Conservation (phyloP, 2,113 vertebrate species). For the Micromys minutus region DNA sequence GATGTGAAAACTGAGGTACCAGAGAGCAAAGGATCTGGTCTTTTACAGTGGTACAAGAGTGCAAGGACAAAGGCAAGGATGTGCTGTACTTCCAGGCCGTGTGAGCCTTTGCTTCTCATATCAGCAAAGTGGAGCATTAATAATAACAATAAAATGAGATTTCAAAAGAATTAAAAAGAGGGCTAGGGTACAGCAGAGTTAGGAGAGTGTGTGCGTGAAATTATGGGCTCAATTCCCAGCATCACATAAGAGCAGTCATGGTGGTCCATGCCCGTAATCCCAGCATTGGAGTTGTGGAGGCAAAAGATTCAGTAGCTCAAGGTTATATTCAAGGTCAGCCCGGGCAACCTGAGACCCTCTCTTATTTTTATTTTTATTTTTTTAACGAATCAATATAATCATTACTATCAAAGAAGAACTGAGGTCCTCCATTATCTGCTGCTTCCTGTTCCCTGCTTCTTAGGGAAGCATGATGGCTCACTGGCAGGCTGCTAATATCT, state of each 20-base stretch:
- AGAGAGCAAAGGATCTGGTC: no score
- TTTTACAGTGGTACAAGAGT: no score
- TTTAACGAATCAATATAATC: background rate
- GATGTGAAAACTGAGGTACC: background rate
- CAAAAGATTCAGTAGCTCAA: background rate
- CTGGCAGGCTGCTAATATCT: background rate
- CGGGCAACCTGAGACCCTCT: background rate
- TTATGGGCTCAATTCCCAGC: background rate
- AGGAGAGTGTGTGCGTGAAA: background rate
- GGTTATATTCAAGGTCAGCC: background rate
- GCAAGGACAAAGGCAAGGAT: background rate
- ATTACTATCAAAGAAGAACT: background rate
- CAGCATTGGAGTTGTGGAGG: background rate
- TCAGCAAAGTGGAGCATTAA: no score
- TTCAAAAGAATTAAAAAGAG: background rate
- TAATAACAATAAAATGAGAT: background rate
- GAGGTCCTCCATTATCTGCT: background rate
- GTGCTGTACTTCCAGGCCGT: background rate
- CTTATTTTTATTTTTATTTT: background rate
- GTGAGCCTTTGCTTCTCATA: background rate
- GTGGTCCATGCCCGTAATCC: background rate
- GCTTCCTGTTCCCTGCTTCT: background rate
- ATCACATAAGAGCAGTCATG: background rate
- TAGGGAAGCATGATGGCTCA: background rate
- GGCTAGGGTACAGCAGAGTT: background rate